Conservation (phyloP, 2,797 vertebrate species). For the Scyliorhinus canicula region DNA sequence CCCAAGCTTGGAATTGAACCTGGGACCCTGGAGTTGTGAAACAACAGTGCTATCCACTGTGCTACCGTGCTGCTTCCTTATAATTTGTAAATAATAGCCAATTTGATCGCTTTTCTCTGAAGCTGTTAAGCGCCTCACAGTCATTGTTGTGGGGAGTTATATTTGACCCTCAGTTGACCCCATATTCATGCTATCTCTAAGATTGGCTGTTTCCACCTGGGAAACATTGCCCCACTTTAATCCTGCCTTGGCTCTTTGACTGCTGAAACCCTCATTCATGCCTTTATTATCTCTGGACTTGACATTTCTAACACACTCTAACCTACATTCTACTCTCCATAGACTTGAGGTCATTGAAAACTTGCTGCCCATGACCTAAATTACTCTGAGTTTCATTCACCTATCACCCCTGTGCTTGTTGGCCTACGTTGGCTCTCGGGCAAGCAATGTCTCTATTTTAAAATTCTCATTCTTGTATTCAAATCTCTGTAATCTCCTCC, state of each 20-base stretch:
- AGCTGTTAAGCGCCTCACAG: neutral
- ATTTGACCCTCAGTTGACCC: neutral
- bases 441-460: neutral
- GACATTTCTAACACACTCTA: neutral
- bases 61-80: too few relatives aligned
- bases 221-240: neutral
- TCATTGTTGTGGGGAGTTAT: neutral
- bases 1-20: too few relatives aligned
- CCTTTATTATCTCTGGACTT: neutral
- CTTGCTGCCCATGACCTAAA: neutral
- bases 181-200: neutral
- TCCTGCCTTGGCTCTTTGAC: neutral
- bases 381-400: neutral
- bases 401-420: neutral
- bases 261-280: neutral
- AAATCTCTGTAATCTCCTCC: neutral
- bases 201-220: neutral
- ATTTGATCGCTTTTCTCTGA: neutral
- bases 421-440: neutral
- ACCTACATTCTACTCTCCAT: neutral
- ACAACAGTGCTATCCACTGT: too few relatives aligned
- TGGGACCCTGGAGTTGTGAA: too few relatives aligned
- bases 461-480: neutral
- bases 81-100: neutral
- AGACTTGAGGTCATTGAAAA: neutral